Percentiles rank a stretch among this genome's conserved stretches.
These are phyloP conservation scores for Falco novaeseelandiae DNA, from an alignment of 2,797 vertebrate species.

Conservation along the genomic window DNA sequence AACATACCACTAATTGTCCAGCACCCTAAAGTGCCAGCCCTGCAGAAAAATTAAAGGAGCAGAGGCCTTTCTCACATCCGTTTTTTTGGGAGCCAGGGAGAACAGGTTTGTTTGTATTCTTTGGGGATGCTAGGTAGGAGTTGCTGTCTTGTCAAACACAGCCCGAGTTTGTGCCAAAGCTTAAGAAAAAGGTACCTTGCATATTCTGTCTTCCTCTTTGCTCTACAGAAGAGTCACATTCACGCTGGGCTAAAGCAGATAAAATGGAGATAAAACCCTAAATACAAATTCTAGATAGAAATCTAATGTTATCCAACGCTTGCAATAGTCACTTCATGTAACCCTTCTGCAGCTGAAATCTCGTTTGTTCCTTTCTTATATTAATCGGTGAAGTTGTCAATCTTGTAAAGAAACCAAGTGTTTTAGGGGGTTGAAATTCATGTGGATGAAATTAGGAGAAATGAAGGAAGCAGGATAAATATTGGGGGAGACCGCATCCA, in stretches of 20 bases:
- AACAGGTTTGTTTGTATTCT: neutral
- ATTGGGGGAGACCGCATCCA: neutral
- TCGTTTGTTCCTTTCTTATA: neutral
- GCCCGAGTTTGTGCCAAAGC: neutral
- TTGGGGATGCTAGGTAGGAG: neutral
- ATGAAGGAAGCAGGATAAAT: neutral
- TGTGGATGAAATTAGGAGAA: neutral
- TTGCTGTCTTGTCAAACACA: neutral
- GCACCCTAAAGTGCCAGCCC: neutral
- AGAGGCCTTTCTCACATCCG: neutral
- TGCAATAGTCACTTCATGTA: neutral
- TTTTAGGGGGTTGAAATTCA: neutral
- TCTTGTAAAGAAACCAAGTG: neutral
- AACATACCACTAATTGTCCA: slow-evolving; percentile 28
- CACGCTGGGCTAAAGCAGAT: neutral
- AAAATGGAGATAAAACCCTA: neutral
- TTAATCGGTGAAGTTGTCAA: neutral
- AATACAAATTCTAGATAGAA: neutral
- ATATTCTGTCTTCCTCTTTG: neutral
- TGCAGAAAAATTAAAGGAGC: neutral
- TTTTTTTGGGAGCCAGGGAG: too few relatives aligned
- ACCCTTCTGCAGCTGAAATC: neutral
- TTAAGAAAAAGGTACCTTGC: neutral
- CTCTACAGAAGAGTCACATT: neutral
- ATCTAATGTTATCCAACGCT: neutral